Evolutionary conservation across 1,140 invertebrate genomes (phyloP).

Genomic region (Rhynchophorus ferrugineus): DNA sequence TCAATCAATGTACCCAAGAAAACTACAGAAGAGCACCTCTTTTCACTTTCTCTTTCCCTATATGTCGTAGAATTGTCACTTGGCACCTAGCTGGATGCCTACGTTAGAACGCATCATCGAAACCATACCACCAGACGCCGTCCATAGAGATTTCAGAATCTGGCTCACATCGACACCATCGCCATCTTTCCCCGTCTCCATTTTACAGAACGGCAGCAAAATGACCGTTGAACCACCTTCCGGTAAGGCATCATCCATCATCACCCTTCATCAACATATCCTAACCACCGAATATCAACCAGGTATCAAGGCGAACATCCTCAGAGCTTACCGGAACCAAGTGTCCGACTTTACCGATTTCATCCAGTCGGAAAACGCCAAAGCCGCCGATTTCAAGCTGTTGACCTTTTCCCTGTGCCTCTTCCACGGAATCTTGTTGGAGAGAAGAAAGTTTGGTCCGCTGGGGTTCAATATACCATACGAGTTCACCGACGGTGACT

Average conservation of each 20-base stretch:
- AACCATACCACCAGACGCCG: slow-evolving; percentile 44
- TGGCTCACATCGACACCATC: slow-evolving; percentile 69
- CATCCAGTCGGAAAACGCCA: slow-evolving; percentile 45
- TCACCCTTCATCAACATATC: neutral
- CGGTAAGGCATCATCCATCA: slow-evolving; percentile 37
- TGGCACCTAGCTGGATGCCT: slow-evolving; percentile 68
- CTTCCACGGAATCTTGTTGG: slow-evolving; percentile 61
- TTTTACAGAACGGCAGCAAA: slow-evolving; percentile 64
- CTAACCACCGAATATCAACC: neutral
- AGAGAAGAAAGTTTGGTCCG: slow-evolving; percentile 64
- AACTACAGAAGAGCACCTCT: too few species aligned
- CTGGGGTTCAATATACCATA: slow-evolving; percentile 68
- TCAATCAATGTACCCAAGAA: too few species aligned
- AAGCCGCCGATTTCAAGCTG: slow-evolving; percentile 53
- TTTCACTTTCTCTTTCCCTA: neutral
- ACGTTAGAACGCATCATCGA: slow-evolving; percentile 50
- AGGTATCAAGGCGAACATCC: slow-evolving; percentile 53
- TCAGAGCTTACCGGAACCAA: slow-evolving; percentile 51
- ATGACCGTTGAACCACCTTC: slow-evolving; percentile 67
- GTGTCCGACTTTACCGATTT: slow-evolving; percentile 48
- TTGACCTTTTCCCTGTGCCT: slow-evolving; percentile 62
- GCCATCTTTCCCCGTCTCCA: slow-evolving; percentile 55
- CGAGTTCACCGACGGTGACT: slow-evolving; percentile 68
- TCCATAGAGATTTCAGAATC: slow-evolving; percentile 57
- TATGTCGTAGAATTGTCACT: slow-evolving; percentile 59